Base-by-base conservation (phyloP, 2,888 invertebrate species). In the Drosophila rubida region DNA sequence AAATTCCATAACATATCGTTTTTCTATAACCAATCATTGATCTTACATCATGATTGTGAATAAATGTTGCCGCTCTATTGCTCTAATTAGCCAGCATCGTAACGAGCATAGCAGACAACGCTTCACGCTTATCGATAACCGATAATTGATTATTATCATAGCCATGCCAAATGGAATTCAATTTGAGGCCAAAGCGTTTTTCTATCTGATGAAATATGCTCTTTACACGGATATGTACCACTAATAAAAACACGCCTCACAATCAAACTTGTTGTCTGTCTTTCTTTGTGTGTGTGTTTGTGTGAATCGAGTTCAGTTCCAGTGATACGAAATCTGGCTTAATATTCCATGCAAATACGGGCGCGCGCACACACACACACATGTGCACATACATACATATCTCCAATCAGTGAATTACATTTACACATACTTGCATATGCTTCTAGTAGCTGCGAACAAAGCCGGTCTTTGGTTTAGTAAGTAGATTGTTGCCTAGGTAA, bases 271-370 rank as follows among this genome's bases (percentile, higher is more conserved):
- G 41, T 57, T 67, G 63, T 63, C 32, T 19, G 19, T 19, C 19
- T 19, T 19, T 19, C 19, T 19, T 2, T 19, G 19, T 32, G 32
- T 32, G 32, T 32, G 11, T 32, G 32, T 32, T n/a, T 37, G 44
- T 37, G 13, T 41, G 25, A 49, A 64, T 49, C 53, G 53, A 59
- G 54, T 55, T 54, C 49, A 50, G 35, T 19, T 51, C 51, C 32
- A 32, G 48, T 49, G 61, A 57, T 61, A 48, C 7, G 42, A 65
- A 69, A 69, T 66, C 61, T 49, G 46, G 57, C 57, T 69, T 69
- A 61, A 66, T 69, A 66, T 69, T 69, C 61, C 66, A 69, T 69
- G 61, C 60, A 66, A 69, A 69, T 60, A 32, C 41, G 39, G 23
- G 23, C 25, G 16, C 23, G 32, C 11, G n/a, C 1, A 23, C 16